These are phyloP conservation scores for Prinia subflava DNA, from an alignment of 2,113 vertebrate species.

Conservation along the genomic window DNA sequence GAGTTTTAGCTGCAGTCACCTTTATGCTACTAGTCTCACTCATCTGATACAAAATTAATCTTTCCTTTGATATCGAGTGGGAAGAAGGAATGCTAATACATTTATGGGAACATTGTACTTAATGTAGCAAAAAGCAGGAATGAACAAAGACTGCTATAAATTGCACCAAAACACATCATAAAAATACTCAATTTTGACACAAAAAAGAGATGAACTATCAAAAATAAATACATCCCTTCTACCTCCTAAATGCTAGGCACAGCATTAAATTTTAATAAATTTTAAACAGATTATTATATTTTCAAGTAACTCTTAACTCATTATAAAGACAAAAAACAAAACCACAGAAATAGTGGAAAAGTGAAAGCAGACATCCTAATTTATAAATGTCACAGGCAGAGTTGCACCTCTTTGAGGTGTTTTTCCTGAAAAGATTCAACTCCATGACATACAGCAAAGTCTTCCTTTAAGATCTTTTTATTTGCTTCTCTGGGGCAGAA, in stretches of 20 bases:
- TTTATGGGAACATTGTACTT: not conserved
- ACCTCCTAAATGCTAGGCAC: not conserved
- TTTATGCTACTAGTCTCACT: constrained; percentile 35
- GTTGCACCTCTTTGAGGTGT: not conserved
- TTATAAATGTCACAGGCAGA: not conserved
- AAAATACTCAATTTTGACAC: not conserved
- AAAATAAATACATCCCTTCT: not conserved
- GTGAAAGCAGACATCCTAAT: not conserved
- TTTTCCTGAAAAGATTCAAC: not conserved
- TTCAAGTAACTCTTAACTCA: not conserved
- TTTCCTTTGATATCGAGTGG: not conserved
- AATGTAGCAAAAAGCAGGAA: constrained; percentile 9
- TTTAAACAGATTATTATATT: not conserved
- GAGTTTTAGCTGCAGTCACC: constrained; percentile 25
- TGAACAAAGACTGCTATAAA: constrained; percentile 10
- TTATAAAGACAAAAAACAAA: not conserved
- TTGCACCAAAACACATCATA: not conserved
- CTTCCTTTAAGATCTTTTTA: not conserved
- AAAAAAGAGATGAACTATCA: not conserved
- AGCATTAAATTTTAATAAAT: not conserved
- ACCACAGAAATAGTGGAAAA: not conserved
- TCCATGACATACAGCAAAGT: not conserved
- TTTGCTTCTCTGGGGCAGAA: not conserved
- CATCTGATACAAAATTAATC: constrained; percentile 40
- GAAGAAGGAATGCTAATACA: not conserved